Evolutionary conservation across 2,888 invertebrate species (phyloP).

Genomic region (Polydrusus tereticollis): DNA sequence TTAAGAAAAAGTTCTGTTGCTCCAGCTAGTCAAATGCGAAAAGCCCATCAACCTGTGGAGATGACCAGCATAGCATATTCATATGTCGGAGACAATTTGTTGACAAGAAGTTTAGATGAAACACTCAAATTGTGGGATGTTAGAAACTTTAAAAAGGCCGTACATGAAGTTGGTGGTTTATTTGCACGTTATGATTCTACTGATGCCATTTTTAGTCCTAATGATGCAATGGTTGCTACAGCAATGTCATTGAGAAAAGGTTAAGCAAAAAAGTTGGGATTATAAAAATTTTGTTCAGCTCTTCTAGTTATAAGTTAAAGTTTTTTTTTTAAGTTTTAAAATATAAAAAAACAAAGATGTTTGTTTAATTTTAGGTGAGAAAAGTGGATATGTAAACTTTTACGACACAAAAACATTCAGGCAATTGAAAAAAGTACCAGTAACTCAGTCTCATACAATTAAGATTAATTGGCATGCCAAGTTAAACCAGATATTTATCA

Average conservation of each 20-base stretch:
- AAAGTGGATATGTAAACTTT: conserved; percentile 80
- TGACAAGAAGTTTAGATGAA: conserved; percentile 91
- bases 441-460: conserved; percentile 86
- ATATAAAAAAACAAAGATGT: not conserved
- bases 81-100: conserved; percentile 83
- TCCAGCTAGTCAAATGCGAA: conserved; percentile 81
- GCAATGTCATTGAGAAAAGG: conserved; percentile 84
- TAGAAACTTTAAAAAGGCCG: conserved; percentile 81
- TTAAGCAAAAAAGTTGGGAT: conserved; percentile 58
- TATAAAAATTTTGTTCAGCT: no score
- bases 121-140: conserved; percentile 97
- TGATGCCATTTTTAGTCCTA: conserved; percentile 90
- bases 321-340: no score
- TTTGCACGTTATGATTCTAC: conserved; percentile 89
- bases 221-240: conserved; percentile 89
- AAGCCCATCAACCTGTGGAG: conserved; percentile 86
- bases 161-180: conserved; percentile 78
- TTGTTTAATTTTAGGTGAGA: conserved; percentile 59
- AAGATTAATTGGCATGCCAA: conserved; percentile 96
- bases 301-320: no score
- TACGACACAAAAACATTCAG: conserved; percentile 84
- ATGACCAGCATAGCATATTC: conserved; percentile 90
- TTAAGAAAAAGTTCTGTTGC: conserved; percentile 88
- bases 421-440: conserved; percentile 79
- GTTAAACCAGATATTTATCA: conserved; percentile 95